A percentile compares a stretch with the other conserved stretches of the same genome.
Evolutionary conservation across 2,113 vertebrate genomes (phyloP).

Genomic region (Leucoraja erinaceus): DNA sequence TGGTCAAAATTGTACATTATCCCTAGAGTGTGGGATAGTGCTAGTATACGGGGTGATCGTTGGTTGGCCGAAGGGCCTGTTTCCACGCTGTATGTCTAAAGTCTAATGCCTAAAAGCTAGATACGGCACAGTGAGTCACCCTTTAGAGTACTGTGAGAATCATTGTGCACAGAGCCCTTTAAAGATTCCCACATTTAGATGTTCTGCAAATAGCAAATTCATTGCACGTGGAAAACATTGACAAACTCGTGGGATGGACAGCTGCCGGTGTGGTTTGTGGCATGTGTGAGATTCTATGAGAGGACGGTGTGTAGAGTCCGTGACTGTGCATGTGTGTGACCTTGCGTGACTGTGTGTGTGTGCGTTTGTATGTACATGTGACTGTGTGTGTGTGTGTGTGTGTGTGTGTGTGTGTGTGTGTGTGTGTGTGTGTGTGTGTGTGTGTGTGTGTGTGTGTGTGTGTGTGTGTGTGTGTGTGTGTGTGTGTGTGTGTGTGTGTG

Average conservation of each 20-base stretch:
- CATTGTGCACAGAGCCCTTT: not conserved
- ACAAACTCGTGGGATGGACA: not conserved
- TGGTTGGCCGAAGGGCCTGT: no score
- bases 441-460: not conserved
- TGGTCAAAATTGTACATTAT: no score
- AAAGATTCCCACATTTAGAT: not conserved
- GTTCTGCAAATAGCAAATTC: not conserved
- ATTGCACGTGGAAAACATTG: not conserved
- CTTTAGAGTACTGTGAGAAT: not conserved
- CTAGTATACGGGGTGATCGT: no score
- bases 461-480: not conserved
- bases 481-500: no score
- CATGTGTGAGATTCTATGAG: not conserved
- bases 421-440: not conserved
- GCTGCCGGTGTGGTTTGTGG: not conserved
- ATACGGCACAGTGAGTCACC: not conserved
- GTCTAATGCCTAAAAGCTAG: not conserved
- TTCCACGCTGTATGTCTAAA: no score
- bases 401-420: not conserved
- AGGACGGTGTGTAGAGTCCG: not conserved
- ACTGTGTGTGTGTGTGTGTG: not conserved
- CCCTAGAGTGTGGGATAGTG: no score
- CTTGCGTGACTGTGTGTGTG: not conserved
- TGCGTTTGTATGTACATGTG: not conserved
- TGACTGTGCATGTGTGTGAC: not conserved